A percentile compares a stretch with the other conserved stretches of the same genome.
phyloP scores from a whole-genome alignment of 2,888 invertebrate genomes.

The Lasioglossum pauxillum region DNA sequence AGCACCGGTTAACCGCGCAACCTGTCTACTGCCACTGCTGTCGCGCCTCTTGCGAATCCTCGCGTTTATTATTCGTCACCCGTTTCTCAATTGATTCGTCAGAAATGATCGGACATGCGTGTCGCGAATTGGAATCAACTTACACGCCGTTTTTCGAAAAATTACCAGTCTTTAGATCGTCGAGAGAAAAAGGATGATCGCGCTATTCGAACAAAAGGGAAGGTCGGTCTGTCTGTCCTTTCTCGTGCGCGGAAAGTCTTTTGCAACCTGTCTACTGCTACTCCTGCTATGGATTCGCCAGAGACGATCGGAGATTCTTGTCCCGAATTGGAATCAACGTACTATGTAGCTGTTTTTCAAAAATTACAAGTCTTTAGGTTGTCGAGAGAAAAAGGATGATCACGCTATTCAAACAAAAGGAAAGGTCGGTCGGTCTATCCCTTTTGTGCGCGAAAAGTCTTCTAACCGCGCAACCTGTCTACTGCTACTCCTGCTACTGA shows the following conservation, averaged over 20 bases:
- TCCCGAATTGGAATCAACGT: not conserved
- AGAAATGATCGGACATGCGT: not conserved
- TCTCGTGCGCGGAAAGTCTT: too few relatives aligned
- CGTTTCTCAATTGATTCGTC: conserved; percentile 1
- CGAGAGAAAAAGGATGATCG: not conserved
- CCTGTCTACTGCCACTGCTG: conserved; percentile 16
- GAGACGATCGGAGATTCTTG: not conserved
- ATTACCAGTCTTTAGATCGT: too few relatives aligned
- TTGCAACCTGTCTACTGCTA: too few relatives aligned
- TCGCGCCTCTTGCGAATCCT: conserved; percentile 47
- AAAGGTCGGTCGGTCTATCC: not conserved
- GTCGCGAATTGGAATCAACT: not conserved
- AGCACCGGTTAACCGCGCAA: conserved; percentile 76
- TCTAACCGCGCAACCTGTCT: too few relatives aligned
- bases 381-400: not conserved
- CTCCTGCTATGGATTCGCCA: not conserved
- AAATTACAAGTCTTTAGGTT: not conserved
- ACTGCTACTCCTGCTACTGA: too few relatives aligned
- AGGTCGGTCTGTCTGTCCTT: too few relatives aligned
- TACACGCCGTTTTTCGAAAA: not conserved
- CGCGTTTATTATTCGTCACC: conserved; percentile 62
- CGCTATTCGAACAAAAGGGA: not conserved
- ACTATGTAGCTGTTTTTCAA: too few relatives aligned
- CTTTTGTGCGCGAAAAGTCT: too few relatives aligned
- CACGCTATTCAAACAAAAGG: not conserved